phyloP scores from a whole-genome alignment of 2,797 vertebrate species.

The Chaunax sp. region DNA sequence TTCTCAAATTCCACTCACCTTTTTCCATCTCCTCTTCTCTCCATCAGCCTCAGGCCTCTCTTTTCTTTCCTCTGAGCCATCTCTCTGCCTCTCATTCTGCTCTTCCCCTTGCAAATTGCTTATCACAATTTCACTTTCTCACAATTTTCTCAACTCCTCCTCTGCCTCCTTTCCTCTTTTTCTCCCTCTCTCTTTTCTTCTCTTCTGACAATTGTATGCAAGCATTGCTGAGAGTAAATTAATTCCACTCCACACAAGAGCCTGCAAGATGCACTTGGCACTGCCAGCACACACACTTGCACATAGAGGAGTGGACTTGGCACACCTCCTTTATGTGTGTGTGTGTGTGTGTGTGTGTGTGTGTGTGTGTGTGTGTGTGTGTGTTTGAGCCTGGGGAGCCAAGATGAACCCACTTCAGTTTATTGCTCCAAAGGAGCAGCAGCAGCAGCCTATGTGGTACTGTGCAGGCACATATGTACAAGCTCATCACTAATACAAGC shows the following conservation, averaged over 20 bases:
- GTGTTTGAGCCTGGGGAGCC: constrained; percentile 37
- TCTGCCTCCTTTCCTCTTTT: constrained; percentile 21
- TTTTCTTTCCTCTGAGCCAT: constrained; percentile 4
- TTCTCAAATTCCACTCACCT: constrained; percentile 26
- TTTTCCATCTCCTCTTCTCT: constrained; percentile 16
- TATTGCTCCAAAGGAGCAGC: constrained; percentile 36
- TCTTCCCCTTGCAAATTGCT: constrained; percentile 27
- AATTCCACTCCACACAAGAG: constrained; percentile 74
- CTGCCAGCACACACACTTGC: constrained; percentile 38
- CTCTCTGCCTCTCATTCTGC: constrained; percentile 6
- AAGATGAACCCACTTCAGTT: constrained; percentile 50
- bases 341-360: constrained; percentile 34
- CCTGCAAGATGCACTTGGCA: constrained; percentile 45
- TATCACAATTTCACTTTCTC: constrained; percentile 46
- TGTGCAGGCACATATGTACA: constrained; percentile 23
- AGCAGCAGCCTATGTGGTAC: constrained; percentile 24
- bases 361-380: constrained; percentile 9
- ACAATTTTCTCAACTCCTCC: constrained; percentile 44
- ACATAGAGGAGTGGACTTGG: constrained; percentile 33
- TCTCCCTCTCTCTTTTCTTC: constrained; percentile 22
- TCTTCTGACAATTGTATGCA: constrained; percentile 49
- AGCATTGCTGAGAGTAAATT: constrained; percentile 65
- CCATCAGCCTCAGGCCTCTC: constrained; percentile 23
- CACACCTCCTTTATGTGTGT: constrained; percentile 39
- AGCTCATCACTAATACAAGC: constrained; percentile 25